Conservation (phyloP, 2,113 vertebrate genomes). For the Heterocephalus glaber region DNA sequence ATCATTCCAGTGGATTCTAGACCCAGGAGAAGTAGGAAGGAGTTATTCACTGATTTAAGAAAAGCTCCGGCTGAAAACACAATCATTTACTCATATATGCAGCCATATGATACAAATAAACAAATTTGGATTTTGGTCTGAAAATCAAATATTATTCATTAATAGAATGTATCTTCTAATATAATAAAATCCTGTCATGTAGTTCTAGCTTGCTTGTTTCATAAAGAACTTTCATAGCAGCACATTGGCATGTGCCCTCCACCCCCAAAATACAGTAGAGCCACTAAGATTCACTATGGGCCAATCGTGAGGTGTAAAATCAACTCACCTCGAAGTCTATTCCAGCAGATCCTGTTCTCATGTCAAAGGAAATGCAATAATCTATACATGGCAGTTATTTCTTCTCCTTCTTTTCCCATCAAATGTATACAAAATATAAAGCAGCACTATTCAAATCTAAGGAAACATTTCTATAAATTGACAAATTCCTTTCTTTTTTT, state of each 20-base stretch:
- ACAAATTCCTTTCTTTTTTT: background rate
- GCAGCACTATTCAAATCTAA: background rate
- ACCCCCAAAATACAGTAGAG: background rate
- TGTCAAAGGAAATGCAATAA: background rate
- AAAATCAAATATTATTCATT: background rate
- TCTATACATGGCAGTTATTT: background rate
- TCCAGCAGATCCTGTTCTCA: conserved; percentile 14
- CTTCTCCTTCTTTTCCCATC: background rate
- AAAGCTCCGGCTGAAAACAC: conserved; percentile 17
- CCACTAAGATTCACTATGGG: background rate
- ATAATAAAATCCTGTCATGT: background rate
- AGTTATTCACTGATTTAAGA: background rate
- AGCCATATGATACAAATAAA: background rate
- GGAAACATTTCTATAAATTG: background rate
- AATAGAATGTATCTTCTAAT: background rate
- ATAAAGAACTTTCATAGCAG: background rate
- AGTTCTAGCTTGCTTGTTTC: background rate
- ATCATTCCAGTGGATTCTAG: background rate
- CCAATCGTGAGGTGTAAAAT: background rate
- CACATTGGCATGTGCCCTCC: background rate
- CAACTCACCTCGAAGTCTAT: background rate
- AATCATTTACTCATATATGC: background rate
- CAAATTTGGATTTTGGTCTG: background rate
- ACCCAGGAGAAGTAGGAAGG: background rate
- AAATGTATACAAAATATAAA: background rate